phyloP scores from a whole-genome alignment of 2,888 invertebrate genomes.

The Calameuta filiformis region DNA sequence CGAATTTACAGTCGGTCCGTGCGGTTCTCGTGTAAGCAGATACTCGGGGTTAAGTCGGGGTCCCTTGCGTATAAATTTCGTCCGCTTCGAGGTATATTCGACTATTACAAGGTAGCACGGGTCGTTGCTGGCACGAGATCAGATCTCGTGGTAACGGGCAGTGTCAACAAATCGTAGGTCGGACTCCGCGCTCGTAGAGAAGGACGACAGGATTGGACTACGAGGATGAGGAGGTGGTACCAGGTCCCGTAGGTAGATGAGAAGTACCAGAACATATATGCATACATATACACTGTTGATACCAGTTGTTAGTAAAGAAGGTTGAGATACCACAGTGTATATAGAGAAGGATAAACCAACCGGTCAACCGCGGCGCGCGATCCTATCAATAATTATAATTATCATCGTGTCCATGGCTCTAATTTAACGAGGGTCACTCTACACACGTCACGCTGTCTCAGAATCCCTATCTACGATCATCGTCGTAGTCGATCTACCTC shows the following conservation, averaged over 20 bases:
- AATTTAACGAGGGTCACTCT: constrained; percentile 33
- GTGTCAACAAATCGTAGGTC: constrained; percentile 40
- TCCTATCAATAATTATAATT: constrained; percentile 45
- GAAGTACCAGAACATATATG: not conserved
- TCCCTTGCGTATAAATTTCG: constrained; percentile 22
- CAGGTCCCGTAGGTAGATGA: not conserved
- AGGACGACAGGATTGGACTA: not conserved
- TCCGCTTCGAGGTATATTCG: constrained; percentile 22
- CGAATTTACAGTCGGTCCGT: constrained; percentile 15
- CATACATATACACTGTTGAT: not conserved
- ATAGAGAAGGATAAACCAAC: not conserved
- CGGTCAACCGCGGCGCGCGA: constrained; percentile 26
- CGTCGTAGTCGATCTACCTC: constrained; percentile 5
- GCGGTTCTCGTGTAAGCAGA: constrained; percentile 20
- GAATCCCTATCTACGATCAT: constrained; percentile 10
- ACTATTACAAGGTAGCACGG: constrained; percentile 17
- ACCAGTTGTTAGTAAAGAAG: not conserved
- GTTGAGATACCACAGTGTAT: not conserved
- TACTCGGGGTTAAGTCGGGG: constrained; percentile 10
- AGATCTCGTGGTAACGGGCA: constrained; percentile 28
- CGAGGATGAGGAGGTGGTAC: not conserved
- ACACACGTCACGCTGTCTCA: constrained; percentile 29
- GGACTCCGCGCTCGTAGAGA: not conserved
- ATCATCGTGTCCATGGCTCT: constrained; percentile 32
- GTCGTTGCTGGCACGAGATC: constrained; percentile 24